These are phyloP conservation scores for Mixornis gularis DNA, from an alignment of 2,113 vertebrate genomes.

Conservation along the genomic window DNA sequence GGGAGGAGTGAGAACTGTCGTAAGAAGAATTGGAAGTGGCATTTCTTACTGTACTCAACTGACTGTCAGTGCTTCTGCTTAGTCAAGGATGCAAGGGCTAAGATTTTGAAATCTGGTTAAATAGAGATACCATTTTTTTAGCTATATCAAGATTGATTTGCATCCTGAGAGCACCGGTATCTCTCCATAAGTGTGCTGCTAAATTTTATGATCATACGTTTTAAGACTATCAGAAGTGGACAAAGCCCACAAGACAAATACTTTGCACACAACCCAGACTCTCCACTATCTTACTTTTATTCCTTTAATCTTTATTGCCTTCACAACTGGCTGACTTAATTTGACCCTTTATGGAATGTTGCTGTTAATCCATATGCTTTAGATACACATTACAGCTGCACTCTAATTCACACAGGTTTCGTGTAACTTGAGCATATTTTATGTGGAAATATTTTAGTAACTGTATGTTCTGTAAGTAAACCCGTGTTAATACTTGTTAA, in stretches of 20 bases:
- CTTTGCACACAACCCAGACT: constrained; percentile 38
- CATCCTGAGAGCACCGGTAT: background rate
- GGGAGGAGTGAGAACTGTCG: background rate
- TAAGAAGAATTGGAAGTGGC: background rate
- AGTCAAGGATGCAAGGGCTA: constrained; percentile 23
- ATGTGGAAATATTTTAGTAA: constrained; percentile 84
- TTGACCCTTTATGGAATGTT: constrained; percentile 61
- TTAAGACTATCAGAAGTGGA: constrained; percentile 16
- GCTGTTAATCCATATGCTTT: constrained; percentile 67
- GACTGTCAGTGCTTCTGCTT: constrained; percentile 1
- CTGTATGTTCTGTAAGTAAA: constrained; percentile 87
- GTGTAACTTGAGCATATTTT: constrained; percentile 79
- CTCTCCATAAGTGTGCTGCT: background rate
- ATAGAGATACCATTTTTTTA: background rate
- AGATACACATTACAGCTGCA: constrained; percentile 68
- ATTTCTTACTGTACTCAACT: background rate
- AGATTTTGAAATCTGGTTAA: background rate
- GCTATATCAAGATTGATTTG: background rate
- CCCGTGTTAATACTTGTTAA: constrained; percentile 83
- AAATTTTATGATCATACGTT: background rate
- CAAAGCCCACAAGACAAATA: constrained; percentile 4
- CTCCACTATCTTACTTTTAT: background rate
- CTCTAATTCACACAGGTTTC: constrained; percentile 62
- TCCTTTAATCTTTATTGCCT: constrained; percentile 41
- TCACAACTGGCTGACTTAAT: constrained; percentile 61